phyloP scores from a whole-genome alignment of 2,888 invertebrate genomes.

The Dysmachus trigonus region DNA sequence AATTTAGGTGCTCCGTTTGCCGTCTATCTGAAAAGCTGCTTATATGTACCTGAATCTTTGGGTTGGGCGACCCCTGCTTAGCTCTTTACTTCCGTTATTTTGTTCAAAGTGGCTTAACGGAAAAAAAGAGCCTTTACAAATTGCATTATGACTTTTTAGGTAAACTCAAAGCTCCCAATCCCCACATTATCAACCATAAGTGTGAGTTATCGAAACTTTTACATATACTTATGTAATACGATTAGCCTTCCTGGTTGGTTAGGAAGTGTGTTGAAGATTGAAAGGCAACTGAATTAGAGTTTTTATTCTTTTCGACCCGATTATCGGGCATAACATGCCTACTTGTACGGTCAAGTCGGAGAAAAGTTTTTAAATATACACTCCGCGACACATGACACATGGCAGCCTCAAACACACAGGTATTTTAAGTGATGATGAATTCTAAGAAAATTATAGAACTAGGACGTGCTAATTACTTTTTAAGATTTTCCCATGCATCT shows the following conservation, averaged over 20 bases:
- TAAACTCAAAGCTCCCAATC: background rate
- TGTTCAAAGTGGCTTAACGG: background rate
- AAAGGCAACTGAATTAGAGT: too few species aligned
- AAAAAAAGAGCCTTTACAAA: background rate
- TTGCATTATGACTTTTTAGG: background rate
- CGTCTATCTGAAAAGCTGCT: background rate
- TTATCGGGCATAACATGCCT: too few species aligned
- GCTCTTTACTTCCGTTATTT: background rate
- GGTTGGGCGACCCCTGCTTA: background rate
- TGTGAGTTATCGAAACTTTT: background rate
- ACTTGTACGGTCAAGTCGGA: too few species aligned
- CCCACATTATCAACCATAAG: background rate
- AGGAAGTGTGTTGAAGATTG: too few species aligned
- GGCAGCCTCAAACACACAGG: too few species aligned
- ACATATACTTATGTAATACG: background rate
- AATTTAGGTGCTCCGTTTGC: background rate
- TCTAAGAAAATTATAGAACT: too few species aligned
- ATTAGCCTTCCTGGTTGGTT: background rate
- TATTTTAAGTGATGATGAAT: too few species aligned
- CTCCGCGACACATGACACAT: too few species aligned
- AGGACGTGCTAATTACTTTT: too few species aligned
- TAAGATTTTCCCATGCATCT: too few species aligned
- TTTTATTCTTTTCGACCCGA: too few species aligned
- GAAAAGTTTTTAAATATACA: too few species aligned
- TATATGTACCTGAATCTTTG: background rate